phyloP scores from a whole-genome alignment of 1,140 invertebrate species.

The Araneus ventricosus region DNA sequence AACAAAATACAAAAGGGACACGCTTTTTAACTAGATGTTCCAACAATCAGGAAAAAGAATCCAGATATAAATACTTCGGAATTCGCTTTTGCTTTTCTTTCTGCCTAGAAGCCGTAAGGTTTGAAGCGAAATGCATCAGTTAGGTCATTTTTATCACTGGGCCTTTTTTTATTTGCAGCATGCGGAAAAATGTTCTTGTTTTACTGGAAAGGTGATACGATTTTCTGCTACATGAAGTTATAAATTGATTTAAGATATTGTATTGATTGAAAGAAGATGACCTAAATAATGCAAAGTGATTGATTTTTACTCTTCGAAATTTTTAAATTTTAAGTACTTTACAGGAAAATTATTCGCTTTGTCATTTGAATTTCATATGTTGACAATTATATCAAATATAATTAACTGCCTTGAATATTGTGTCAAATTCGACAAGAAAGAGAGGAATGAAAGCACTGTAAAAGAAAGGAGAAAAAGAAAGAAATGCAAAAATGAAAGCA shows the following conservation, averaged over 20 bases:
- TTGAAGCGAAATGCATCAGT: not conserved
- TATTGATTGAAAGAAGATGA: not conserved
- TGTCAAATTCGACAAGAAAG: too few relatives aligned
- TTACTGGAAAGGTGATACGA: not conserved
- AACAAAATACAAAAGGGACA: not conserved
- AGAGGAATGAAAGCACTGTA: too few relatives aligned
- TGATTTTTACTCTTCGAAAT: too few relatives aligned
- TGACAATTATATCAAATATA: too few relatives aligned
- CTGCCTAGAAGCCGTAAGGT: not conserved
- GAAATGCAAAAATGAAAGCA: too few relatives aligned
- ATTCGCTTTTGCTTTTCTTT: not conserved
- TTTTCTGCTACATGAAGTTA: not conserved
- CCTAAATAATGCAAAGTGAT: too few relatives aligned
- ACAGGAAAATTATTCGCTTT: too few relatives aligned
- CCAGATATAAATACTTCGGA: constrained; percentile 28
- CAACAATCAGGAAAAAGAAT: constrained; percentile 19
- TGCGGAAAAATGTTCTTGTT: not conserved
- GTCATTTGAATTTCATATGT: too few relatives aligned
- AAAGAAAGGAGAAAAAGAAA: too few relatives aligned
- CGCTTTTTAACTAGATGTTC: not conserved
- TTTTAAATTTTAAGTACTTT: too few relatives aligned
- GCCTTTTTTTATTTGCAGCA: not conserved
- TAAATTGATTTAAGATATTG: not conserved
- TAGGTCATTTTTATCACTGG: not conserved
- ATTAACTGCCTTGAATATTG: too few relatives aligned